Evolutionary conservation across 2,797 vertebrate genomes (phyloP), one percentile per base, ranked within the genome.

Genomic region (Chelonia mydas): DNA sequence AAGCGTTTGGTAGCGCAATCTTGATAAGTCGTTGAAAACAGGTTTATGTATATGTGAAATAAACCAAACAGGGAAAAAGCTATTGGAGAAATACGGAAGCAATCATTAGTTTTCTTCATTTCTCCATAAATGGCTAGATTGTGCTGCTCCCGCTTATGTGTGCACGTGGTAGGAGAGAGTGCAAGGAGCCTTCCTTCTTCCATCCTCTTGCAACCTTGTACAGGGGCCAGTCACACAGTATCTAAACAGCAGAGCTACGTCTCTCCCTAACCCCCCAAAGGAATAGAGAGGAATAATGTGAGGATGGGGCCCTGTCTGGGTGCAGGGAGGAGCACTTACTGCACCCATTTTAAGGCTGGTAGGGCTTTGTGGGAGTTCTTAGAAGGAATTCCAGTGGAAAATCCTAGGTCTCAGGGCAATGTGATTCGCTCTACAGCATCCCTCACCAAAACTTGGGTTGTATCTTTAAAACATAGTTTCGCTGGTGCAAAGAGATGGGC

Each of bases 1-100:
- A 96, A 96, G 95, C 53, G 94, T 97, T 94, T 94, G 89, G 74
- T 95, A 95, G 88, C 13, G 86, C 92, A 89, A 3, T 81, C 61
- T 97, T 88, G 84, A 88, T 88, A 93, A 93, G 86, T 91, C 87
- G 88, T 95, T 90, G 83, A 87, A 88, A 97, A 95, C 89, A 84
- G 50, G 23, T 96, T 94, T 88, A 51, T 57, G 45, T 76, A n/a
- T 81, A 51, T 83, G 80, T 51, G 61, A 95, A 96, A 91, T 86
- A 17, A 95, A 95, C 84, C 47, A 91, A 95, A 96, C 79, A 6
- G 11, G 51, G 68, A 81, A 85, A 86, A 85, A 88, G 11, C 90
- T 83, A 61, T 84, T 87, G 81, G 54, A 87, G 61, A 88, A 94
- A 87, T 81, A 84, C 37, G 88, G 28, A 51, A 92, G 87, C 27